Conservation (phyloP, 2,797 vertebrate species). For the Thripadectes ignobilis region DNA sequence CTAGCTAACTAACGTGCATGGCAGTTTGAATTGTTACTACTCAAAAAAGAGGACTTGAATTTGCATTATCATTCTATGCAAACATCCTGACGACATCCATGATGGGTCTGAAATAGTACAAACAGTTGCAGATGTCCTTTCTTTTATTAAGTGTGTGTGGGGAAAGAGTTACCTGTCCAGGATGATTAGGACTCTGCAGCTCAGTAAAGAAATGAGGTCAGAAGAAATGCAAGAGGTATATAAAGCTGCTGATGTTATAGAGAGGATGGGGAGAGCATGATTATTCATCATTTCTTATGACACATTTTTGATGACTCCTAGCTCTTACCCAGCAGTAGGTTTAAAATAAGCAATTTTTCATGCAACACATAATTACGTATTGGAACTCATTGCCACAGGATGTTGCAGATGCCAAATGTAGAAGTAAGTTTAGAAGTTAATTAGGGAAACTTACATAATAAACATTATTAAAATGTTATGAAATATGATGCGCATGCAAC, state of each 20-base stretch:
- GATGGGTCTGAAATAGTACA: background rate
- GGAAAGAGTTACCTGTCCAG: background rate
- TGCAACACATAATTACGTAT: background rate
- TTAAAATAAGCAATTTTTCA: constrained; percentile 44
- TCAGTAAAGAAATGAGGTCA: background rate
- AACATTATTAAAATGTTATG: background rate
- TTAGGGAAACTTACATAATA: constrained; percentile 30
- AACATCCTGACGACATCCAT: background rate
- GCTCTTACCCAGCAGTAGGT: constrained; percentile 5
- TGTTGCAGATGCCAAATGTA: constrained; percentile 19
- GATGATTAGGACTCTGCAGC: background rate
- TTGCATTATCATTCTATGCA: background rate
- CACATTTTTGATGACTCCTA: constrained; percentile 9
- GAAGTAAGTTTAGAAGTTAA: constrained; percentile 30
- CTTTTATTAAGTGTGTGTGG: background rate
- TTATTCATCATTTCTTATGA: constrained; percentile 1
- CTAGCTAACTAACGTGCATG: background rate
- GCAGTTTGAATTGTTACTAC: background rate
- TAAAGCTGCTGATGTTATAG: background rate
- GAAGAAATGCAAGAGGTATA: background rate
- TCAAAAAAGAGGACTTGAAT: background rate
- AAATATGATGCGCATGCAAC: background rate
- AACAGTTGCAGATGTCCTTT: background rate
- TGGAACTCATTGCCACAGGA: constrained; percentile 9
- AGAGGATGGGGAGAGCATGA: background rate